phyloP scores from a whole-genome alignment of 2,888 invertebrate species.

The Trichogramma dendrolimi region DNA sequence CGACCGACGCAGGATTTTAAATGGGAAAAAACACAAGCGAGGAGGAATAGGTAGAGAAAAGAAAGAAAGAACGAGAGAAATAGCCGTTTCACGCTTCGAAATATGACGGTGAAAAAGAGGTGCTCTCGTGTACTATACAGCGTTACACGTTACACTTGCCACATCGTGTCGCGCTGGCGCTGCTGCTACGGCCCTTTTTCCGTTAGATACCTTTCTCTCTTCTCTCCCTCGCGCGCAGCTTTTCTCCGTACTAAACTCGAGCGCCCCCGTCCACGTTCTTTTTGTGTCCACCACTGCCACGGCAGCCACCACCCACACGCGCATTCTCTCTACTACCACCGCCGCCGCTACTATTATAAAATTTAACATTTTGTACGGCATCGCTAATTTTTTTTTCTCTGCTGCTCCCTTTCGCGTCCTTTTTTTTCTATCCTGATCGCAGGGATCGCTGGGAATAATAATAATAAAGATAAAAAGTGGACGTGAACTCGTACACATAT shows the following conservation, averaged over 20 bases:
- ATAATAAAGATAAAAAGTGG: constrained; percentile 2
- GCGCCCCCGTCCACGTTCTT: constrained; percentile 1
- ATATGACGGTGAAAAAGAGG: constrained; percentile 23
- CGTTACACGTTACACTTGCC: too few relatives aligned
- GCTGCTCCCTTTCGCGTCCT: constrained; percentile 1
- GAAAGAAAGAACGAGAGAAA: constrained; percentile 10
- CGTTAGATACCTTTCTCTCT: too few relatives aligned
- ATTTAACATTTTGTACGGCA: constrained; percentile 26
- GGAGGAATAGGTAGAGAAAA: background rate
- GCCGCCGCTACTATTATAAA: constrained; percentile 24
- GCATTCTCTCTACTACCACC: constrained; percentile 10
- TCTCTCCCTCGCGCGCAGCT: too few relatives aligned
- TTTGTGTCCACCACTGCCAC: constrained; percentile 9
- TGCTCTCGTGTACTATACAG: too few relatives aligned
- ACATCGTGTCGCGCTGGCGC: too few relatives aligned
- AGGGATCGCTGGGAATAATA: too few relatives aligned
- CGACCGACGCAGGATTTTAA: too few relatives aligned
- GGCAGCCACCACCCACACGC: background rate
- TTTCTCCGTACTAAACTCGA: background rate
- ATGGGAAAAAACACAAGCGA: too few relatives aligned
- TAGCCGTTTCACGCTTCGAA: constrained; percentile 22
- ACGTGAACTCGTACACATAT: background rate
- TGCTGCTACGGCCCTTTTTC: too few relatives aligned
- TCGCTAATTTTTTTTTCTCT: constrained; percentile 23
- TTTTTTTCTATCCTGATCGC: background rate